These are phyloP conservation scores for Struthidea cinerea DNA, from an alignment of 2,113 vertebrate species.

Conservation along the genomic window DNA sequence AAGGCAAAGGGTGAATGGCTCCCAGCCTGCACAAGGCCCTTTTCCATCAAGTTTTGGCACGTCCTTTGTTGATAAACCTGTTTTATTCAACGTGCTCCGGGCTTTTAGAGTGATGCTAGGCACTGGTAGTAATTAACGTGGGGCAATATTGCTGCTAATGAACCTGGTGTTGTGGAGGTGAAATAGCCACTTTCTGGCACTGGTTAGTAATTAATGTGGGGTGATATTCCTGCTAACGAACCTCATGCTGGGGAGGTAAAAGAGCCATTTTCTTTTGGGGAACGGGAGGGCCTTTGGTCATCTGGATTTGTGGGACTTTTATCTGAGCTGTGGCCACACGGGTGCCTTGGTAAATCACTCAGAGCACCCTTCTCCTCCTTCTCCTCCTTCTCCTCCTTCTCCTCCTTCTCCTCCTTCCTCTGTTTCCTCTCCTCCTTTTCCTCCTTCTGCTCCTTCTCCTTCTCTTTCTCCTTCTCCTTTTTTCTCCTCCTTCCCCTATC, in stretches of 20 bases:
- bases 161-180: background rate
- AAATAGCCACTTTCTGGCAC: background rate
- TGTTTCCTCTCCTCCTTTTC: background rate
- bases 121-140: background rate
- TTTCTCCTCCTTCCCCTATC: no score
- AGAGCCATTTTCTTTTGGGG: background rate
- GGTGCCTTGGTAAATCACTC: background rate
- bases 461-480: no score
- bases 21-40: background rate
- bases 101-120: background rate
- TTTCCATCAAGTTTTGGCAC: background rate
- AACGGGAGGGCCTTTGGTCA: background rate
- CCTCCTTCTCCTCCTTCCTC: rapidly evolving
- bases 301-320: background rate
- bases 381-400: rapidly evolving
- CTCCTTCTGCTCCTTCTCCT: background rate
- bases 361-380: background rate
- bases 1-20: background rate
- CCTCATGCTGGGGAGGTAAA: background rate
- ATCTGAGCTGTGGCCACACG: background rate
- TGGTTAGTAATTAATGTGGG: background rate
- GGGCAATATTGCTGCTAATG: background rate
- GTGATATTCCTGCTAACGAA: background rate
- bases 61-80: conserved; percentile 22
- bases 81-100: background rate